phyloP scores from a whole-genome alignment of 1,140 invertebrate species.

The Phymastichus coffea region DNA sequence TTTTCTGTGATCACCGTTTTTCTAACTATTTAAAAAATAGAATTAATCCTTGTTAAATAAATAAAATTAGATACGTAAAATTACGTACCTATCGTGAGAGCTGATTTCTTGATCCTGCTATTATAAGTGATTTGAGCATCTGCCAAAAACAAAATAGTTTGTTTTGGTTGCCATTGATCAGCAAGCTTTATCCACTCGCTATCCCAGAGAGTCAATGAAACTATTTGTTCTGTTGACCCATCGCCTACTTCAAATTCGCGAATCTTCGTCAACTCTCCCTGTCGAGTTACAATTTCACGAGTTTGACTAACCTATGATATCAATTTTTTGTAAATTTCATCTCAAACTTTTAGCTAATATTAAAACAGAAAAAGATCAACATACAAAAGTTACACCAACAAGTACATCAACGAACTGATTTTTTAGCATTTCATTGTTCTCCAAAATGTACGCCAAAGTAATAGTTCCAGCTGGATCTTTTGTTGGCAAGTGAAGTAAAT shows the following conservation, averaged over 20 bases:
- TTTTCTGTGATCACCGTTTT: conserved; percentile 56
- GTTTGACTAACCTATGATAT: conserved; percentile 42
- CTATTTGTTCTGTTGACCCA: conserved; percentile 33
- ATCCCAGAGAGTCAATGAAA: conserved; percentile 46
- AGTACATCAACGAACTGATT: conserved; percentile 51
- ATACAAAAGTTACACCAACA: conserved; percentile 54
- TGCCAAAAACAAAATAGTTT: conserved; percentile 49
- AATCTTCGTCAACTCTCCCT: conserved; percentile 43
- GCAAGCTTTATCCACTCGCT: conserved; percentile 48
- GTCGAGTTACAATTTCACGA: conserved; percentile 45
- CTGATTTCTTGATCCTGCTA: conserved; percentile 44
- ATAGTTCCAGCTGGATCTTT: conserved; percentile 50
- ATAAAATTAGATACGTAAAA: not conserved
- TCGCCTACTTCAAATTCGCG: conserved; percentile 47
- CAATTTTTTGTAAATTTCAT: conserved; percentile 17
- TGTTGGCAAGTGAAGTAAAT: conserved; percentile 61
- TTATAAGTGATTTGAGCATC: conserved; percentile 50
- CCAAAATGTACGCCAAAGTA: conserved; percentile 42
- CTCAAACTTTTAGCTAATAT: too few relatives aligned
- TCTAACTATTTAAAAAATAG: conserved; percentile 34
- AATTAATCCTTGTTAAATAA: conserved; percentile 15
- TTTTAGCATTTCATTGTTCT: conserved; percentile 45
- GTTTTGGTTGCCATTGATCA: conserved; percentile 44
- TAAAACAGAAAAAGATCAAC: conserved; percentile 31
- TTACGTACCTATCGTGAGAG: conserved; percentile 40